These are phyloP conservation scores for Pantherophis vulpinus DNA, from an alignment of 2,797 vertebrate genomes.

Conservation along the genomic window DNA sequence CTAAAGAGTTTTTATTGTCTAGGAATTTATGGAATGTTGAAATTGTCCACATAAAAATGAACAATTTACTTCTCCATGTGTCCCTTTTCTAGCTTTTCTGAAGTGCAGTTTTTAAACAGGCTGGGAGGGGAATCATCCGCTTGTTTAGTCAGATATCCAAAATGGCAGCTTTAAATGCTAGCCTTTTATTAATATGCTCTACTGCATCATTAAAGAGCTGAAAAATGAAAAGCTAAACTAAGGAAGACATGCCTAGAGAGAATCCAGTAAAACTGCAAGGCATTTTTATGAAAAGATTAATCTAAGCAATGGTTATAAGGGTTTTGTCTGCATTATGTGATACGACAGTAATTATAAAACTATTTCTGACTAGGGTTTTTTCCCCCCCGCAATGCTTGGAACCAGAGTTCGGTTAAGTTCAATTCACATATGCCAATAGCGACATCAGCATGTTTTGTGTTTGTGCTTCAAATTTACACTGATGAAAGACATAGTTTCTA, in stretches of 20 bases:
- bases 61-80: neutral
- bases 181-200: slow-evolving; percentile 15
- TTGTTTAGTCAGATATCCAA: slow-evolving; percentile 24
- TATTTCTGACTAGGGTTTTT: neutral
- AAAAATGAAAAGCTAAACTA: slow-evolving; percentile 17
- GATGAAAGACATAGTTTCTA: neutral
- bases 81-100: neutral
- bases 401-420: neutral
- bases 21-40: neutral
- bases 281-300: slow-evolving; percentile 12
- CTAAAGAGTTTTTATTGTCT: neutral
- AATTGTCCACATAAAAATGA: neutral
- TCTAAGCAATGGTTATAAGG: neutral
- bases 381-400: neutral
- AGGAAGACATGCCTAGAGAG: slow-evolving; percentile 3
- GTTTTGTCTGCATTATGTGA: neutral
- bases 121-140: neutral
- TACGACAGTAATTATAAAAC: neutral
- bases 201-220: slow-evolving; percentile 21
- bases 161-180: slow-evolving; percentile 12
- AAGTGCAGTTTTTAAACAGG: neutral
- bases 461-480: neutral
- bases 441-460: neutral
- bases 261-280: slow-evolving; percentile 16
- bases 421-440: slow-evolving; percentile 1